Evolutionary conservation across 2,888 invertebrate genomes (phyloP).

Genomic region (Elgonia sp.): DNA sequence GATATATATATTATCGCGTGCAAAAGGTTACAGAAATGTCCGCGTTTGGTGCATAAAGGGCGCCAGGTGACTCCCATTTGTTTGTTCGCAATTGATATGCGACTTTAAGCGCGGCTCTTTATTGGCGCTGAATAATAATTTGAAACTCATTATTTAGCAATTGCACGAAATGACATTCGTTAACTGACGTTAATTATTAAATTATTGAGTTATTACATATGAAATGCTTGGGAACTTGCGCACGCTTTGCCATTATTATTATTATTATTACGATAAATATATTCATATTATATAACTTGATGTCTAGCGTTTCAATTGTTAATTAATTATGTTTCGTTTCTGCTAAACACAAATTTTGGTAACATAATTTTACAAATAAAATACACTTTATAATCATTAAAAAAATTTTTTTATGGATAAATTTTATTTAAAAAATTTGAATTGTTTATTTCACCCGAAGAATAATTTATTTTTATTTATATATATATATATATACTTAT

Average conservation of each 20-base stretch:
- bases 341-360: background rate
- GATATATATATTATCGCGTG: too few species aligned
- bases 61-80: slow-evolving; percentile 4
- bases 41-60: background rate
- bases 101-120: slow-evolving; percentile 37
- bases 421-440: too few species aligned
- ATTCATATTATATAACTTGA: slow-evolving; percentile 14
- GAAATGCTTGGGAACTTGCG: slow-evolving; percentile 33
- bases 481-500: too few species aligned
- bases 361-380: too few species aligned
- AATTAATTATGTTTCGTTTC: slow-evolving; percentile 25
- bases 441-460: too few species aligned
- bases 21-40: too few species aligned
- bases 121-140: slow-evolving; percentile 39
- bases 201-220: slow-evolving; percentile 55
- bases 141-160: slow-evolving; percentile 49
- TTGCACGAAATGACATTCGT: slow-evolving; percentile 47
- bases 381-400: too few species aligned
- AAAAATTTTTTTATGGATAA: too few species aligned
- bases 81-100: slow-evolving; percentile 34
- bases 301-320: slow-evolving; percentile 18
- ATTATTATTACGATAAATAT: slow-evolving; percentile 46
- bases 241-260: slow-evolving; percentile 32
- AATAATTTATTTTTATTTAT: too few species aligned
- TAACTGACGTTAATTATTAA: slow-evolving; percentile 53